Evolutionary conservation across 2,797 vertebrate species (phyloP).

Genomic region (Intellagama lesueurii): DNA sequence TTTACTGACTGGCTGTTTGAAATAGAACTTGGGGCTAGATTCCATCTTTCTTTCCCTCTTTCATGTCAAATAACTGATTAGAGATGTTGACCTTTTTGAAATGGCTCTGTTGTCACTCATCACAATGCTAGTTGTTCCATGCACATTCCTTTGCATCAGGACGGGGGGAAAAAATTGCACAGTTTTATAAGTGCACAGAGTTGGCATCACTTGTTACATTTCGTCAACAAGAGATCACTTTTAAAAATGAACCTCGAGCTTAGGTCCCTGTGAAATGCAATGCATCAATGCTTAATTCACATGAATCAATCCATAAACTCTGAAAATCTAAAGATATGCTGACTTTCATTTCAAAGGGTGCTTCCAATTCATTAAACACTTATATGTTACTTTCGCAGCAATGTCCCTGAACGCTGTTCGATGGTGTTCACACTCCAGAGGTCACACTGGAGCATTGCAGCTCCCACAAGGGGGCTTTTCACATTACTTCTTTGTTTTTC

Average conservation of each 20-base stretch:
- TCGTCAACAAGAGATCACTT: neutral
- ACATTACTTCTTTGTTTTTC: neutral
- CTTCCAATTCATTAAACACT: neutral
- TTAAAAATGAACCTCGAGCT: neutral
- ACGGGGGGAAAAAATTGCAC: neutral
- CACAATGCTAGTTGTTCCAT: neutral
- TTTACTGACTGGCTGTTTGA: neutral
- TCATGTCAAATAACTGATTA: neutral
- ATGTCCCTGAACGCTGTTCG: neutral
- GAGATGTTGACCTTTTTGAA: conserved; percentile 1
- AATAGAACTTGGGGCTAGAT: neutral
- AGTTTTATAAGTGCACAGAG: neutral
- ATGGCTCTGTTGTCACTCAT: neutral
- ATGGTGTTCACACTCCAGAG: neutral
- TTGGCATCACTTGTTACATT: neutral
- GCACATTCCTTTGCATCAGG: neutral
- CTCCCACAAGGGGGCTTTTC: neutral
- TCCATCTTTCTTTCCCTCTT: neutral
- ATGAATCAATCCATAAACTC: neutral
- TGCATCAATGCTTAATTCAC: neutral
- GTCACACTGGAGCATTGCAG: neutral
- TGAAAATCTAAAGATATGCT: neutral
- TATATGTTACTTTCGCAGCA: neutral
- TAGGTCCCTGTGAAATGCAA: neutral
- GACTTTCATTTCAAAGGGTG: neutral